Conservation (phyloP, 2,888 invertebrate genomes). For the Scotopteryx bipunctaria region DNA sequence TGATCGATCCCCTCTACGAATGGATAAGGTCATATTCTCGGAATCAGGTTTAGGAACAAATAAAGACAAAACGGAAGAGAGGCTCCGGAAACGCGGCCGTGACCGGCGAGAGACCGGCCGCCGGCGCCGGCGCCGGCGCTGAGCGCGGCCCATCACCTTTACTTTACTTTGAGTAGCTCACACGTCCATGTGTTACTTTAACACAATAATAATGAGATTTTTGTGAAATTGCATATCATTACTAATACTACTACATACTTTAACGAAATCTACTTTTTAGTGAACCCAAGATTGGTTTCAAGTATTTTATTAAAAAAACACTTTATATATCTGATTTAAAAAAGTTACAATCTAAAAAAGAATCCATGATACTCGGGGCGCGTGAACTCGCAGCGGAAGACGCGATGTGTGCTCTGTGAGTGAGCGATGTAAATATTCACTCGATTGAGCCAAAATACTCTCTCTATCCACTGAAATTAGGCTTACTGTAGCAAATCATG, state of each 20-base stretch:
- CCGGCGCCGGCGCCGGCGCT: conserved; percentile 27
- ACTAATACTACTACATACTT: no score
- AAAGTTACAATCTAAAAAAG: no score
- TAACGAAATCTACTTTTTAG: no score
- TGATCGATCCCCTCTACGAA: not conserved
- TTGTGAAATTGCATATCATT: no score
- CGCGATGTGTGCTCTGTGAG: conserved; percentile 26
- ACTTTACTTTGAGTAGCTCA: no score
- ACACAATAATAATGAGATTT: no score
- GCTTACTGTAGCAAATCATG: conserved; percentile 5
- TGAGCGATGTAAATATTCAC: conserved; percentile 19
- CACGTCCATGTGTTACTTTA: no score
- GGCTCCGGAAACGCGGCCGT: conserved; percentile 32
- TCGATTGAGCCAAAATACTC: conserved; percentile 2
- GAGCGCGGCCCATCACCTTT: not conserved
- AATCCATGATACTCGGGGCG: not conserved
- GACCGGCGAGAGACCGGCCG: no score
- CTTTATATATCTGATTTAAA: not conserved
- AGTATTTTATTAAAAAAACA: no score
- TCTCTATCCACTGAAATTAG: conserved; percentile 7
- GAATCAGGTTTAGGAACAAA: conserved; percentile 14
- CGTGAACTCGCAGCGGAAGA: conserved; percentile 26
- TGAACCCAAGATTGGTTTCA: no score
- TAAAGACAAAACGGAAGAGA: conserved; percentile 56
- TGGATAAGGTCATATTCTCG: conserved; percentile 13